These are phyloP conservation scores for Laticauda laticaudata DNA, from an alignment of 2,113 vertebrate species.

Conservation along the genomic window DNA sequence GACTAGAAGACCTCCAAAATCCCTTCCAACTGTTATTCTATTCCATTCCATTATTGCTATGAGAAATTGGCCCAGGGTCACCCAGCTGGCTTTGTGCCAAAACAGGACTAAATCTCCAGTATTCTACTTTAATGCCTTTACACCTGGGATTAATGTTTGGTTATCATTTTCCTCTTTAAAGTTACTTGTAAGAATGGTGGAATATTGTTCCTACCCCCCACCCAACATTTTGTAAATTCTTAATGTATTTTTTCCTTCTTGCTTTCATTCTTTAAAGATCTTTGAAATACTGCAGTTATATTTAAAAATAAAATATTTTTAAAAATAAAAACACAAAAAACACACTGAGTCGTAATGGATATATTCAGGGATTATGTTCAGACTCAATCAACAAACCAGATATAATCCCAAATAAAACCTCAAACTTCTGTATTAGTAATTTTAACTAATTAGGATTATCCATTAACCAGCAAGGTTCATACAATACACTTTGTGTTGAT, in stretches of 20 bases:
- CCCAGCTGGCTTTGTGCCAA: background rate
- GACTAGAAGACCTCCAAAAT: no score
- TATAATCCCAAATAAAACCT: background rate
- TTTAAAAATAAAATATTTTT: background rate
- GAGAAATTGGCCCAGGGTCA: no score
- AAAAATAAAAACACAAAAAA: background rate
- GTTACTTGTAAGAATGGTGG: background rate
- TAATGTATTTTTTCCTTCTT: background rate
- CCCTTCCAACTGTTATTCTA: no score
- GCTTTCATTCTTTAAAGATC: background rate
- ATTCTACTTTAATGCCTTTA: background rate
- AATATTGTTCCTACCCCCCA: background rate
- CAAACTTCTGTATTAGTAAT: background rate
- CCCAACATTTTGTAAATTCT: background rate
- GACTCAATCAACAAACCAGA: background rate
- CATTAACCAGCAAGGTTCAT: background rate
- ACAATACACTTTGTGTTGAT: background rate
- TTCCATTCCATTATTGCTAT: no score
- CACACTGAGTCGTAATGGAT: background rate
- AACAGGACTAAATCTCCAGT: background rate
- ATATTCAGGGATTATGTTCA: background rate
- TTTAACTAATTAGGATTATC: background rate
- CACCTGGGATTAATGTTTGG: background rate
- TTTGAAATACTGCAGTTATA: background rate
- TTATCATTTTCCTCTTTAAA: background rate